Percentiles rank a stretch among this genome's conserved stretches.
phyloP scores from a whole-genome alignment of 2,113 vertebrate genomes.

The Heteronetta atricapilla region DNA sequence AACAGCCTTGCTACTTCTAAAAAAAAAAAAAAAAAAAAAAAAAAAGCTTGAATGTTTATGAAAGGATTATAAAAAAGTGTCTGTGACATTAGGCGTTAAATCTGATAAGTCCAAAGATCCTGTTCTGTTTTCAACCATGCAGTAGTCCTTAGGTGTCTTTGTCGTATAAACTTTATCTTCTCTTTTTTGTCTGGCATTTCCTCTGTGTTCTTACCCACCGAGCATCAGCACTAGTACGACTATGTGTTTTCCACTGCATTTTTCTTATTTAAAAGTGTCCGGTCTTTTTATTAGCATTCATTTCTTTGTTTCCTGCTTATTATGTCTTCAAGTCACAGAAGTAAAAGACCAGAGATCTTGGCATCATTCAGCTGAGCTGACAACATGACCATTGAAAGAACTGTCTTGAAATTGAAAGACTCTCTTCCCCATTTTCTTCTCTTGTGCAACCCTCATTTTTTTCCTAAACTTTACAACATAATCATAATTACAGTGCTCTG shows the following conservation, averaged over 20 bases:
- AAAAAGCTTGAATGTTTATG: not conserved
- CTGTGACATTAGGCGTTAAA: constrained; percentile 10
- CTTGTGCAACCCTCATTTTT: not conserved
- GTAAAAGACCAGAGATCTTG: not conserved
- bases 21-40: not conserved
- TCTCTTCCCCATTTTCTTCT: not conserved
- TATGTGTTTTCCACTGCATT: not conserved
- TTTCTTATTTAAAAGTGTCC: not conserved
- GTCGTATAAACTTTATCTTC: not conserved
- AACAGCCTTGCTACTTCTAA: not conserved
- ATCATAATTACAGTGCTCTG: not conserved
- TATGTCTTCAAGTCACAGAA: not conserved
- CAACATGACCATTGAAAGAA: not conserved
- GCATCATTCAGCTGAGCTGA: not conserved
- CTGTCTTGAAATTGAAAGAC: not conserved
- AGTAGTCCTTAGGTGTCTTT: not conserved
- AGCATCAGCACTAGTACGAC: not conserved
- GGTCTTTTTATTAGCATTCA: not conserved
- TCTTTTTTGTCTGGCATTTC: not conserved
- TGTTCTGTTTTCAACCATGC: constrained; percentile 4
- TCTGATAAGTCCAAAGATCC: constrained; percentile 24
- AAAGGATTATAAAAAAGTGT: not conserved
- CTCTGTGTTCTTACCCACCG: not conserved
- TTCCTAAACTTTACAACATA: not conserved
- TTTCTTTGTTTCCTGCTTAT: not conserved